Base-by-base conservation (phyloP, 2,797 vertebrate species). In the Onychomys torridus region DNA sequence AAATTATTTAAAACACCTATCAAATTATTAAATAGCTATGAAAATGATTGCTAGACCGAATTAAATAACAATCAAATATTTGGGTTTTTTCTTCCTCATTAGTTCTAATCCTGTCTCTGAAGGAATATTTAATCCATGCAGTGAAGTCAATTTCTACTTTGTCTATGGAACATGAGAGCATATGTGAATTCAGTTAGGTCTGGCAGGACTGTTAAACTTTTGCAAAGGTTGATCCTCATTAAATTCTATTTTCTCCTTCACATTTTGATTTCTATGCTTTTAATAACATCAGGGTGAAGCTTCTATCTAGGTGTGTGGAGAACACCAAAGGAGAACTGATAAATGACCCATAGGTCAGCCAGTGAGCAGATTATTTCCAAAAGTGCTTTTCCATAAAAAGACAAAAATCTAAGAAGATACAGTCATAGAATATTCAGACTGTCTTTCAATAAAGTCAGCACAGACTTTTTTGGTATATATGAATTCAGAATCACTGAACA, bases 41-140 rank as follows among this genome's bases (percentile, higher is more conserved):
- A 82, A 95, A 97, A 90, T 78, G 40, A 82, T 46, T 32, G 78
- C 5, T 21, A 87, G 3, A 13, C 19, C 75, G 59, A 92, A 86
- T 73, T 37, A 87, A 93, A 65, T n/a, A 79, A 55, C 37, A 67
- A 76, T 63, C 32, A 71, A 10, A n/a, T 52, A 86, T 93, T 89
- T 88, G 14, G 27, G 27, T 67, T 81, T 88, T 76, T 34, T 34
- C 21, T 65, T 87, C 6, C 4, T 81, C n/a, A 43, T 96, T 92
- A 61, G 19, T 90, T 96, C 52, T 61, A 92, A 96, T 69, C 49
- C 13, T 49, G 14, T 76, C 9, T 93, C 67, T 91, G 52, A 4
- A 76, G 12, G 11, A 32, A 84, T 90, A 76, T 1, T 43, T 10
- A 86, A 86, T 23, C 59, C 73, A 67, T 27, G 14, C 17, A 92